A percentile compares a stretch with the other conserved stretches of the same genome.
phyloP scores from a whole-genome alignment of 2,113 vertebrate species.

The Dipodomys stephensi region DNA sequence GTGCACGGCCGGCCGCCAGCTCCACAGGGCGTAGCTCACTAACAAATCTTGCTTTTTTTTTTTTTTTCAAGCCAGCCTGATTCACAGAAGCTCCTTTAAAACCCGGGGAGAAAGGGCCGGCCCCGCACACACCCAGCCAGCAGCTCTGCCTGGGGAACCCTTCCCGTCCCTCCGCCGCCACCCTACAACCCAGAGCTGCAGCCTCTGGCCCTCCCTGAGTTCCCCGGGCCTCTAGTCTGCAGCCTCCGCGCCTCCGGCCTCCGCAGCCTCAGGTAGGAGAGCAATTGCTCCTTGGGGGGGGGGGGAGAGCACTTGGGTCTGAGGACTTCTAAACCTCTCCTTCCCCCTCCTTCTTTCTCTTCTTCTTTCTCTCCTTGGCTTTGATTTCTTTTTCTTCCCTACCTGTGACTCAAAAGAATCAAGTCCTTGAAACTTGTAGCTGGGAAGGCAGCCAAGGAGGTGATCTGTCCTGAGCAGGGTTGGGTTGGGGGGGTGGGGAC shows the following conservation, averaged over 20 bases:
- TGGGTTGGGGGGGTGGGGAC: no score
- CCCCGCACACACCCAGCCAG: slow-evolving; percentile 82
- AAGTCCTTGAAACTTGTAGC: not conserved
- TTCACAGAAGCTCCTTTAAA: slow-evolving; percentile 91
- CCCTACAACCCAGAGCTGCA: not conserved
- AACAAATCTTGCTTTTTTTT: slow-evolving; percentile 69
- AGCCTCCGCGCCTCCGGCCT: slow-evolving; percentile 55
- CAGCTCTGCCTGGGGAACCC: slow-evolving; percentile 83
- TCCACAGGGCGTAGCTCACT: slow-evolving; percentile 87
- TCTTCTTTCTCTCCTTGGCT: not conserved
- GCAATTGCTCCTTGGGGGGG: no score
- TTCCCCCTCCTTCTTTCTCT: not conserved
- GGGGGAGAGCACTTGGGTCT: no score
- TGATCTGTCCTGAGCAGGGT: no score
- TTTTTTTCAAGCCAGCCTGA: slow-evolving; percentile 87
- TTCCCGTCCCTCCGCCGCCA: no score
- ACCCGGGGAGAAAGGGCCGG: slow-evolving; percentile 85
- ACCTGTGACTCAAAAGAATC: not conserved
- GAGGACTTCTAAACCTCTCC: no score
- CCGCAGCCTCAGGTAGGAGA: slow-evolving; percentile 61
- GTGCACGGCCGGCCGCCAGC: slow-evolving; percentile 84
- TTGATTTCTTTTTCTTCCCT: not conserved
- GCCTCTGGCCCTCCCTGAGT: slow-evolving; percentile 46
- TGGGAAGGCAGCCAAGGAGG: no score
- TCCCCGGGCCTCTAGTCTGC: no score